Evolutionary conservation across 2,113 vertebrate genomes (phyloP).

Genomic region (Corapipo altera): DNA sequence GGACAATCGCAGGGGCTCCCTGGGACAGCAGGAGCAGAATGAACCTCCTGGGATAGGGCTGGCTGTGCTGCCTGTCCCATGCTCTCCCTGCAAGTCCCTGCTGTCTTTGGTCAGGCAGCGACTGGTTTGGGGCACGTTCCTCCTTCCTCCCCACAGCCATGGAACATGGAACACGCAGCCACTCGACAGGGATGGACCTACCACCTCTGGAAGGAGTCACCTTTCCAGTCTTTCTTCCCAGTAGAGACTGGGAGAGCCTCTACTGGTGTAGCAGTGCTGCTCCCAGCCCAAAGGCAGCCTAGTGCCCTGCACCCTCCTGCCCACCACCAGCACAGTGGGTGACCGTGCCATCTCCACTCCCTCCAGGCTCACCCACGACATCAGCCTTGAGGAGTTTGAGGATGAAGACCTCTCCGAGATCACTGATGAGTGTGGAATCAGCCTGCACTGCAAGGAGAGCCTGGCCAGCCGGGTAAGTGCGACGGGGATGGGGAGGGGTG

Average conservation of each 20-base stretch:
- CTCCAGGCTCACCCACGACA: constrained; percentile 94
- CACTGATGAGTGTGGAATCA: constrained; percentile 91
- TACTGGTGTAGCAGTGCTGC: fast-evolving
- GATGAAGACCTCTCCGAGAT: constrained; percentile 98
- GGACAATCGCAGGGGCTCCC: background rate
- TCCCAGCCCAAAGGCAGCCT: background rate
- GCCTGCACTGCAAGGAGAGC: constrained; percentile 89
- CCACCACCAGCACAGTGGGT: background rate
- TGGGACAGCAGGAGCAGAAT: background rate
- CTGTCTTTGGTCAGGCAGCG: background rate
- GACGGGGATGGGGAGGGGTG: background rate
- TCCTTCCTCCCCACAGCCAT: background rate
- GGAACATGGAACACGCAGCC: background rate
- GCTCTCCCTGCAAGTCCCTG: background rate
- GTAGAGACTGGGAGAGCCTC: background rate
- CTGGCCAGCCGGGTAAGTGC: constrained; percentile 83
- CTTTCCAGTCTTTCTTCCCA: background rate
- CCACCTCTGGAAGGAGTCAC: background rate
- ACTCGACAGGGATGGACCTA: fast-evolving
- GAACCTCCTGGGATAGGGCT: background rate
- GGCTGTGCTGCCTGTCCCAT: background rate
- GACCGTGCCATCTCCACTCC: constrained; percentile 2
- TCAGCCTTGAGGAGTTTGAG: constrained; percentile 97
- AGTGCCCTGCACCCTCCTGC: background rate
- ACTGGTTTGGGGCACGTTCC: background rate